These are phyloP conservation scores for Leptogaster cylindrica DNA, from an alignment of 2,888 invertebrate genomes.

Conservation along the genomic window DNA sequence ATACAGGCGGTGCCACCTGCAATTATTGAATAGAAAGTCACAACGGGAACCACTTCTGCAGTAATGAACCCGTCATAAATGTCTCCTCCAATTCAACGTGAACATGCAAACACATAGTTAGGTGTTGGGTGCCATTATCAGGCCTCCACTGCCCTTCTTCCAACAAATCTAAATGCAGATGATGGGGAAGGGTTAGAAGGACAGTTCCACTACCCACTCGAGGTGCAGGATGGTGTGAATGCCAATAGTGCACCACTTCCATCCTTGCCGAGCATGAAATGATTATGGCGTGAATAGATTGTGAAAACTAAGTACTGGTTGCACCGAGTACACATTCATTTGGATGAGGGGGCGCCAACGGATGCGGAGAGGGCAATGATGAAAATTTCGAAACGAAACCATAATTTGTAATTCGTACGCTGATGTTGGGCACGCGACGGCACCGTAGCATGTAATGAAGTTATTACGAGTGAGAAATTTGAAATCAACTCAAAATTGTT, in stretches of 20 bases:
- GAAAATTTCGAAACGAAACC: constrained; percentile 14
- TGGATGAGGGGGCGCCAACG: not conserved
- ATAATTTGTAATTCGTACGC: constrained; percentile 31
- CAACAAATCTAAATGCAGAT: not conserved
- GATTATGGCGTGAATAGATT: constrained; percentile 26
- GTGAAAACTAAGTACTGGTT: constrained; percentile 24
- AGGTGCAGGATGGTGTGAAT: not conserved
- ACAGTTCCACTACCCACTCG: too few relatives aligned
- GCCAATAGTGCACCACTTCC: not conserved
- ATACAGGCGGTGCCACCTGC: constrained; percentile 15
- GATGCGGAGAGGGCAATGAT: not conserved
- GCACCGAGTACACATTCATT: not conserved
- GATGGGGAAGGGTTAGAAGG: too few relatives aligned
- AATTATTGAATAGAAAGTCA: constrained; percentile 22
- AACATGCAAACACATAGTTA: constrained; percentile 43
- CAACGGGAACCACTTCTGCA: constrained; percentile 40
- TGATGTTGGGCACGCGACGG: constrained; percentile 18
- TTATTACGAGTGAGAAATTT: constrained; percentile 31
- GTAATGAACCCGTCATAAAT: constrained; percentile 47
- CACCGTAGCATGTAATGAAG: constrained; percentile 20
- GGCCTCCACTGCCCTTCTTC: not conserved
- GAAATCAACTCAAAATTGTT: constrained; percentile 11
- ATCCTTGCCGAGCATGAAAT: constrained; percentile 15
- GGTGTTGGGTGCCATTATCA: constrained; percentile 31
- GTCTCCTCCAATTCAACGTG: constrained; percentile 44